These are phyloP conservation scores for Aleiodes sp. DNA, from an alignment of 1,140 invertebrate genomes.

Conservation along the genomic window DNA sequence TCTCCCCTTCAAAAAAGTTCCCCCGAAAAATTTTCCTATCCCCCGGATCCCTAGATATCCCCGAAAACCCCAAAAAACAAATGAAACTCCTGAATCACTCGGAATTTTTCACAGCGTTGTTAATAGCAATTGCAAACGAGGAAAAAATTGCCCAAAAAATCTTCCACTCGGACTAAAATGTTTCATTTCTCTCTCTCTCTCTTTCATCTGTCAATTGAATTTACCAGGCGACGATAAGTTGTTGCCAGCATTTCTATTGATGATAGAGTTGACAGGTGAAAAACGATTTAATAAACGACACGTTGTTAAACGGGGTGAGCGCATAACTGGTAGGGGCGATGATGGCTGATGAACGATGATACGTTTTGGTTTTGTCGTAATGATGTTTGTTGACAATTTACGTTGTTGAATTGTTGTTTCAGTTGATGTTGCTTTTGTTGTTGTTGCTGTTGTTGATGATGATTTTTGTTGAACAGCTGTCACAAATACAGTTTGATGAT, in stretches of 20 bases:
- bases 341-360: slow-evolving; percentile 61
- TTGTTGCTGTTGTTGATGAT: slow-evolving; percentile 19
- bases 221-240: slow-evolving; percentile 60
- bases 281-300: slow-evolving; percentile 66
- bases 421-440: no score
- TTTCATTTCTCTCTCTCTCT: no score
- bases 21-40: no score
- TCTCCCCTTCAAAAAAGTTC: no score
- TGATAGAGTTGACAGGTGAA: slow-evolving; percentile 59
- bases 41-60: no score
- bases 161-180: slow-evolving; percentile 4
- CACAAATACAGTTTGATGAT: slow-evolving; percentile 78
- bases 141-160: slow-evolving; percentile 20
- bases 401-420: slow-evolving; percentile 15
- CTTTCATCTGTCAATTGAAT: slow-evolving; percentile 31
- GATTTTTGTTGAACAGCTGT: slow-evolving; percentile 66
- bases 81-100: no score
- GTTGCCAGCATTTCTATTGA: slow-evolving; percentile 57
- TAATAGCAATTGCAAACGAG: slow-evolving; percentile 4
- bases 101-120: no score
- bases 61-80: no score
- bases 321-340: slow-evolving; percentile 64
- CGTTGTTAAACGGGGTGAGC: slow-evolving; percentile 61
- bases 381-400: slow-evolving; percentile 50
- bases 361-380: slow-evolving; percentile 63